These are phyloP conservation scores for Caerostris extrusa DNA, from an alignment of 1,140 invertebrate genomes.

Conservation along the genomic window DNA sequence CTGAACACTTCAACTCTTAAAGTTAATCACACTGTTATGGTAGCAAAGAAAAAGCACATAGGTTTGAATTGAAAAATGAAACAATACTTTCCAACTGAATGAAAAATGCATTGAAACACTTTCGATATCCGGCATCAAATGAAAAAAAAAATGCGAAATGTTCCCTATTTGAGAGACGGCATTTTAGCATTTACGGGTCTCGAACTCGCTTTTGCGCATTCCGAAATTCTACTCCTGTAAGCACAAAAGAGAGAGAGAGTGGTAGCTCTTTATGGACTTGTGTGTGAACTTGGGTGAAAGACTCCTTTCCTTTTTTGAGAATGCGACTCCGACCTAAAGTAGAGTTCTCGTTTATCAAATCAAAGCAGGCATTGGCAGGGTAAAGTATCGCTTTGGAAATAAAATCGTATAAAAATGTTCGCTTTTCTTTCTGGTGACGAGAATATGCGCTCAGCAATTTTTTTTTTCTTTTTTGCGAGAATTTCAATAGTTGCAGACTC, in stretches of 20 bases:
- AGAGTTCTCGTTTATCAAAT: slow-evolving; percentile 15
- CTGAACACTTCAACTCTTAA: too few species aligned
- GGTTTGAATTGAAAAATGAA: background rate
- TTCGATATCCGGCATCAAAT: background rate
- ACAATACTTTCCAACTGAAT: background rate
- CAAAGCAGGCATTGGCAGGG: background rate
- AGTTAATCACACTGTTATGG: too few species aligned
- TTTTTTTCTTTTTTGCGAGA: too few species aligned
- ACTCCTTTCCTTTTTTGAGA: background rate
- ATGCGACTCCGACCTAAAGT: background rate
- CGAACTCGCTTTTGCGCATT: background rate
- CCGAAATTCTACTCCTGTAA: background rate
- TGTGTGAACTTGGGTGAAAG: background rate
- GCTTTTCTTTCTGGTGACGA: background rate
- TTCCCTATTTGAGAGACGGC: slow-evolving; percentile 12
- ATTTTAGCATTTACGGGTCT: slow-evolving; percentile 18
- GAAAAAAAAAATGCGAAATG: background rate
- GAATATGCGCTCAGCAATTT: too few species aligned
- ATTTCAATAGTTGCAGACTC: too few species aligned
- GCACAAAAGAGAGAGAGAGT: background rate
- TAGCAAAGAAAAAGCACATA: too few species aligned
- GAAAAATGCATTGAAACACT: background rate
- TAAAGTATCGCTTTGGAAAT: background rate
- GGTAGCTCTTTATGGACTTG: background rate
- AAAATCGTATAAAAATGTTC: background rate